phyloP scores from a whole-genome alignment of 2,888 invertebrate species.

The Lepetodrilus schrolli region DNA sequence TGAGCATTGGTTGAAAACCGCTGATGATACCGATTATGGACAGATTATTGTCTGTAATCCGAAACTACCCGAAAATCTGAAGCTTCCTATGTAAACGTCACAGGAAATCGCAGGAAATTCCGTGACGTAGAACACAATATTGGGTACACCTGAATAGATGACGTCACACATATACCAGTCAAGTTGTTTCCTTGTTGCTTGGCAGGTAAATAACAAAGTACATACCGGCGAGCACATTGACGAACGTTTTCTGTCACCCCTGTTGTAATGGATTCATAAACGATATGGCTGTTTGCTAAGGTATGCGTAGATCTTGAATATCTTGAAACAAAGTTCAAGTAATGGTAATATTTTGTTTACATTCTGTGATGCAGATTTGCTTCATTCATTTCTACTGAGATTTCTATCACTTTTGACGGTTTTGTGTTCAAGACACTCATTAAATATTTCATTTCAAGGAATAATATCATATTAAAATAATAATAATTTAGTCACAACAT shows the following conservation, averaged over 20 bases:
- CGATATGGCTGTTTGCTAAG: constrained; percentile 2
- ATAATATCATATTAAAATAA: no score
- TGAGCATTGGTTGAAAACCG: neutral
- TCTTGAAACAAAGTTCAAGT: no score
- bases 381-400: no score
- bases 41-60: constrained; percentile 3
- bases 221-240: constrained; percentile 50
- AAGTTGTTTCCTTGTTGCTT: constrained; percentile 55
- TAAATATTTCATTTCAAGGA: no score
- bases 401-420: no score
- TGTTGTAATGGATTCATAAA: constrained; percentile 1
- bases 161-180: constrained; percentile 44
- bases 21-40: constrained; percentile 24
- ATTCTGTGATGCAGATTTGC: no score
- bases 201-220: constrained; percentile 60
- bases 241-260: neutral
- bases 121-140: constrained; percentile 28
- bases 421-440: no score
- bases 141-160: constrained; percentile 29
- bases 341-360: no score
- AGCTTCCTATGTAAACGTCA: neutral
- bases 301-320: neutral
- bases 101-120: constrained; percentile 36
- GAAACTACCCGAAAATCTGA: constrained; percentile 2
- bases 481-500: no score